Conservation (phyloP, 1,140 invertebrate genomes). For the Cotesia glomerata region DNA sequence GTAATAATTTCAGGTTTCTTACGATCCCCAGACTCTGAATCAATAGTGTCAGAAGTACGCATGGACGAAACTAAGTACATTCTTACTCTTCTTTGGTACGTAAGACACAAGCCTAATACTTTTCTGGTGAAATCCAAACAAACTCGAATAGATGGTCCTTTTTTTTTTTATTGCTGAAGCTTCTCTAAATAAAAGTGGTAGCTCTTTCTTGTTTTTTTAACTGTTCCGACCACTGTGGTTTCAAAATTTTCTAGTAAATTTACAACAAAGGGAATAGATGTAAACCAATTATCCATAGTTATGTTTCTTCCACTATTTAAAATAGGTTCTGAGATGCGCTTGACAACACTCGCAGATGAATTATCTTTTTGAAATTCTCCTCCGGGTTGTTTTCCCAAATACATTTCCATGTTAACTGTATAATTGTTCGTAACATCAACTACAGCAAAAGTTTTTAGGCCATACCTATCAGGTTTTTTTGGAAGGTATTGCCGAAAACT, state of each 20-base stretch:
- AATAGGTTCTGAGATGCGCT: no score
- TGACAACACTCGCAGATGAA: no score
- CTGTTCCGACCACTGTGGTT: slow-evolving; percentile 46
- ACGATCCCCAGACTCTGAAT: slow-evolving; percentile 29
- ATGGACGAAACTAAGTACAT: slow-evolving; percentile 38
- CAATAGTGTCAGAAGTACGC: slow-evolving; percentile 37
- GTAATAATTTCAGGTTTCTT: slow-evolving; percentile 52
- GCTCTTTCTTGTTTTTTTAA: slow-evolving; percentile 50
- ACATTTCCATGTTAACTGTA: not conserved
- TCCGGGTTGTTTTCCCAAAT: not conserved
- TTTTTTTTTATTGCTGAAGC: slow-evolving; percentile 20
- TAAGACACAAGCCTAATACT: not conserved
- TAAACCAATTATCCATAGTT: slow-evolving; percentile 30
- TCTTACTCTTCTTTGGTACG: slow-evolving; percentile 24
- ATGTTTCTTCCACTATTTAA: no score
- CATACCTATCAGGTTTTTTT: no score
- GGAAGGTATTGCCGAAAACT: no score
- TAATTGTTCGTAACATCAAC: not conserved
- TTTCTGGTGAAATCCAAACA: not conserved
- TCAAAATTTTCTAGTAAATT: slow-evolving; percentile 45
- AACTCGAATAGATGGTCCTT: slow-evolving; percentile 4
- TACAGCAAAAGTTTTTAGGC: no score
- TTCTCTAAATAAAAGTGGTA: slow-evolving; percentile 36
- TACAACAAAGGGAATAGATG: slow-evolving; percentile 41
- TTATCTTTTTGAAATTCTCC: not conserved